Conservation (phyloP, 2,888 invertebrate genomes). For the Cremastobaeus sp. region DNA sequence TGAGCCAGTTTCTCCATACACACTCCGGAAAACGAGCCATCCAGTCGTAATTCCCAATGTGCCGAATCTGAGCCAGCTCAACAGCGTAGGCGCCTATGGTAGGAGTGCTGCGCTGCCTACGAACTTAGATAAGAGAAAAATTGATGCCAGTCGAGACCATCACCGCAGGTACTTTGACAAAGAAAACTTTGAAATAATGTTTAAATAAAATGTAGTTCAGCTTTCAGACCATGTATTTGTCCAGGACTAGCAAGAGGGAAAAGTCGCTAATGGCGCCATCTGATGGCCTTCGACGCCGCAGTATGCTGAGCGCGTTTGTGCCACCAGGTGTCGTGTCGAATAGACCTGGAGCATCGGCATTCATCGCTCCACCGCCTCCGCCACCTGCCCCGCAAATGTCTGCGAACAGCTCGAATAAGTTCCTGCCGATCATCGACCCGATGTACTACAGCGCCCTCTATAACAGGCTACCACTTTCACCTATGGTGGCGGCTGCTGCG, state of each 20-base stretch:
- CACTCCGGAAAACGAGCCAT: slow-evolving; percentile 69
- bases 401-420: slow-evolving; percentile 75
- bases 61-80: slow-evolving; percentile 75
- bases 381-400: slow-evolving; percentile 64
- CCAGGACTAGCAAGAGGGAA: slow-evolving; percentile 71
- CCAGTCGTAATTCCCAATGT: slow-evolving; percentile 76
- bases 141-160: slow-evolving; percentile 32
- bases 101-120: slow-evolving; percentile 65
- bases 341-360: slow-evolving; percentile 37
- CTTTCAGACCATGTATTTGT: no score
- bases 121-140: slow-evolving; percentile 71
- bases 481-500: slow-evolving; percentile 64
- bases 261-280: slow-evolving; percentile 64
- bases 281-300: slow-evolving; percentile 67
- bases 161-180: slow-evolving; percentile 38
- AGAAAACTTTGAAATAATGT: not conserved
- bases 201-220: not conserved
- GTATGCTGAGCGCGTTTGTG: slow-evolving; percentile 70
- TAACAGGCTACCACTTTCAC: slow-evolving; percentile 77
- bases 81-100: slow-evolving; percentile 61
- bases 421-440: slow-evolving; percentile 78
- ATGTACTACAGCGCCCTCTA: slow-evolving; percentile 79
- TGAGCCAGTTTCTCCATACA: slow-evolving; percentile 75
- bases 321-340: slow-evolving; percentile 65
- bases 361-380: slow-evolving; percentile 67